Percentiles rank a stretch among this genome's conserved stretches.
These are phyloP conservation scores for Strigamia crassipes DNA, from an alignment of 2,888 invertebrate genomes.

Conservation along the genomic window DNA sequence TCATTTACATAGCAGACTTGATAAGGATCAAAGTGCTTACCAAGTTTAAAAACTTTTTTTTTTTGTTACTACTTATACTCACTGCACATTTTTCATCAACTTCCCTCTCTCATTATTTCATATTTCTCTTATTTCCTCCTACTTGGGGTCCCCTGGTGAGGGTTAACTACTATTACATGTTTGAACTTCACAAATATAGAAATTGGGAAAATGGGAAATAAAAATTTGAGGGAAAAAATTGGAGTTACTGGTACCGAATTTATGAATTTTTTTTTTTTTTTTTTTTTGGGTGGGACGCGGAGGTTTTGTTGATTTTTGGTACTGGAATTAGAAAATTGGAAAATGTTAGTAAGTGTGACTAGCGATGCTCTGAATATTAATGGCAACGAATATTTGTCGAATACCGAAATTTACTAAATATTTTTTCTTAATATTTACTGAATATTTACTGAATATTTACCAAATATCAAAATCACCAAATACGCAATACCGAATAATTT, in stretches of 20 bases:
- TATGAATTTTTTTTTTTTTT: too few relatives aligned
- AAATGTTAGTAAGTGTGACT: too few relatives aligned
- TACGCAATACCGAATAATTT: too few relatives aligned
- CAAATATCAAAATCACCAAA: too few relatives aligned
- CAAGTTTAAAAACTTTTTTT: background rate
- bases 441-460: too few relatives aligned
- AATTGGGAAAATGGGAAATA: background rate
- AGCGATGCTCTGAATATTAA: too few relatives aligned
- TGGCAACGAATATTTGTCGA: too few relatives aligned
- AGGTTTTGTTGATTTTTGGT: too few relatives aligned
- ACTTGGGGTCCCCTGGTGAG: background rate
- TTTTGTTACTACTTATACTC: background rate
- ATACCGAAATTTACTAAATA: too few relatives aligned
- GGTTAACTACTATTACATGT: background rate
- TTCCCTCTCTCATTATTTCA: background rate
- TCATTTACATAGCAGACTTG: conserved; percentile 27
- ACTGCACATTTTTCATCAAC: background rate
- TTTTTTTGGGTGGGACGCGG: too few relatives aligned
- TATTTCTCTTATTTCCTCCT: background rate
- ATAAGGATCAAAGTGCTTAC: conserved; percentile 32
- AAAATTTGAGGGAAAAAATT: background rate
- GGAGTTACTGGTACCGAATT: background rate
- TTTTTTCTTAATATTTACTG: too few relatives aligned
- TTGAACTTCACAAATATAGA: background rate
- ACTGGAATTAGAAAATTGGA: too few relatives aligned